phyloP scores from a whole-genome alignment of 2,797 vertebrate genomes.

The Artibeus lituratus region DNA sequence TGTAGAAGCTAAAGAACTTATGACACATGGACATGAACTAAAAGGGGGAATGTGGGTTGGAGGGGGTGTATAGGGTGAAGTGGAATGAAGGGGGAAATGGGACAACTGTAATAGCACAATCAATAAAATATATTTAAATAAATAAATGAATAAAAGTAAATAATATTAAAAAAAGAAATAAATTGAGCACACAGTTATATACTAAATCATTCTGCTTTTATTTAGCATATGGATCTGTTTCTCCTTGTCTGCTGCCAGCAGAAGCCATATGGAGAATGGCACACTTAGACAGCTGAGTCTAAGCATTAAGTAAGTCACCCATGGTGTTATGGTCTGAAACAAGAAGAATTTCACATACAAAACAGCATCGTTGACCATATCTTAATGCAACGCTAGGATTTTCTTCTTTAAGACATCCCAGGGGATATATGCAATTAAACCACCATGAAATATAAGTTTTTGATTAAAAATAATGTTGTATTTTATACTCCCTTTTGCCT shows the following conservation, averaged over 20 bases:
- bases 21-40: too few species aligned
- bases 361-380: neutral
- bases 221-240: neutral
- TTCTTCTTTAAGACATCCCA: neutral
- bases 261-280: neutral
- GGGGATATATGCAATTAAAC: neutral
- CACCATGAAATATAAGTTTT: neutral
- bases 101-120: too few species aligned
- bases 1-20: too few species aligned
- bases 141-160: too few species aligned
- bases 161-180: neutral
- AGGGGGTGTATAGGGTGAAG: too few species aligned
- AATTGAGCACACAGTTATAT: neutral
- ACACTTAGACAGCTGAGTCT: neutral
- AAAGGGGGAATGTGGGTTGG: too few species aligned
- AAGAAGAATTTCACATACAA: neutral
- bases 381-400: neutral
- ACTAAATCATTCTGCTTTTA: neutral
- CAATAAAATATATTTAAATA: too few species aligned
- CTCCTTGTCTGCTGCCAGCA: neutral
- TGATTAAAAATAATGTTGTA: neutral
- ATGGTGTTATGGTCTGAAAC: neutral
- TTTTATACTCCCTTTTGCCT: neutral
- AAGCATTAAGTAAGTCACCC: neutral
- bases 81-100: too few species aligned